Base-by-base conservation (phyloP, 2,113 vertebrate species). In the Eclectus roratus region DNA sequence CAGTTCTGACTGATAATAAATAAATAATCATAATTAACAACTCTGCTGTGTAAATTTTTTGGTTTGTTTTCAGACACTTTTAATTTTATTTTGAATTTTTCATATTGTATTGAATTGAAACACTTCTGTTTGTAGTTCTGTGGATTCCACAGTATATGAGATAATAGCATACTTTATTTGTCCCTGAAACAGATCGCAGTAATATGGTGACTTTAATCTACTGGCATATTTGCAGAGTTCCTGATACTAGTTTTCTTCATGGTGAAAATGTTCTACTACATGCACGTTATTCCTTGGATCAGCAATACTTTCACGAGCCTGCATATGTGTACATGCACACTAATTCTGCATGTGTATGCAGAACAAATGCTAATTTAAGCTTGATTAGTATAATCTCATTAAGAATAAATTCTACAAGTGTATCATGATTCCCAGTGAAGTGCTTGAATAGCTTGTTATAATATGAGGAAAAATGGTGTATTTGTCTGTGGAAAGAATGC, bases 81-180 rank as follows among this genome's bases (percentile, higher is more conserved):
- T 96, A 91, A 80, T 97, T 97, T 98, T 98, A 98, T 98, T 98
- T 98, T 98, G 97, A 96, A 97, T 96, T 98, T 97, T 97, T 98
- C 97, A 96, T 98, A 96, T 96, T 97, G 97, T 91, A 90, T 91
- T 96, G 97, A 97, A 92, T 96, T 97, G 97, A 97, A 98, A 98
- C 98, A 96, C 97, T 98, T 98, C 97, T 98, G 98, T 97, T 97
- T 97, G 66, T 89, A 92, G 92, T 60, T 87, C 94, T 96, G 96
- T 92, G 21, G 91, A 92, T 97, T 96, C 95, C 82, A 72, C 60
- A 70, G 85, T 89, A 88, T 92, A 70, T 96, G 84, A 93, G 89
- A 88, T 97, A 95, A 91, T 74, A 77, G 83, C 85, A 89, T 78
- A 76, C 91, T 96, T 96, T 97, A 90, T 97, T 93, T 96, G 96